Conservation (phyloP, 2,888 invertebrate species). For the Callosobruchus maculatus region DNA sequence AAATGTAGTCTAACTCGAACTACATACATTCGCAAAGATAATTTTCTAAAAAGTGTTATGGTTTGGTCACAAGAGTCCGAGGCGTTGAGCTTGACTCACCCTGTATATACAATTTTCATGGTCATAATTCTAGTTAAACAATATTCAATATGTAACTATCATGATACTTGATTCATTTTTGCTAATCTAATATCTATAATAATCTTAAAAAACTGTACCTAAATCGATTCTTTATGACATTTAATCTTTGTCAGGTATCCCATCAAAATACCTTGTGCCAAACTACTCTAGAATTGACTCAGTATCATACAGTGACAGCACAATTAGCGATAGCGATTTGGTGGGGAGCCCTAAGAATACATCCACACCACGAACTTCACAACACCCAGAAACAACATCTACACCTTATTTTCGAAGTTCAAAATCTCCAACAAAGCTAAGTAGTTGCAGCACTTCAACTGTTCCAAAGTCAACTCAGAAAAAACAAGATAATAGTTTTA, state of each 20-base stretch:
- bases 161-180: no score
- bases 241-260: constrained; percentile 23
- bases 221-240: no score
- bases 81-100: no score
- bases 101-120: no score
- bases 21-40: no score
- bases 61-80: no score
- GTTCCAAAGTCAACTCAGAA: constrained; percentile 24
- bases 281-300: constrained; percentile 13
- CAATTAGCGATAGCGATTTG: constrained; percentile 41
- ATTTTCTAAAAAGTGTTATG: no score
- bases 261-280: constrained; percentile 33
- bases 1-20: no score
- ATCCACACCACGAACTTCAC: constrained; percentile 33
- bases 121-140: no score
- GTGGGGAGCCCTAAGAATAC: constrained; percentile 26
- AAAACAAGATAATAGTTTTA: constrained; percentile 26
- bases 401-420: not conserved
- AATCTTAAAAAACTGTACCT: no score
- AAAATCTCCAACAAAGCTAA: not conserved
- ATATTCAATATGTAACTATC: no score
- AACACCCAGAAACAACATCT: constrained; percentile 1
- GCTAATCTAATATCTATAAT: no score
- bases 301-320: constrained; percentile 28
- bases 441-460: constrained; percentile 12